Conservation (phyloP, 92 coral and sea anemone genomes). For the Palythoa grandis region DNA sequence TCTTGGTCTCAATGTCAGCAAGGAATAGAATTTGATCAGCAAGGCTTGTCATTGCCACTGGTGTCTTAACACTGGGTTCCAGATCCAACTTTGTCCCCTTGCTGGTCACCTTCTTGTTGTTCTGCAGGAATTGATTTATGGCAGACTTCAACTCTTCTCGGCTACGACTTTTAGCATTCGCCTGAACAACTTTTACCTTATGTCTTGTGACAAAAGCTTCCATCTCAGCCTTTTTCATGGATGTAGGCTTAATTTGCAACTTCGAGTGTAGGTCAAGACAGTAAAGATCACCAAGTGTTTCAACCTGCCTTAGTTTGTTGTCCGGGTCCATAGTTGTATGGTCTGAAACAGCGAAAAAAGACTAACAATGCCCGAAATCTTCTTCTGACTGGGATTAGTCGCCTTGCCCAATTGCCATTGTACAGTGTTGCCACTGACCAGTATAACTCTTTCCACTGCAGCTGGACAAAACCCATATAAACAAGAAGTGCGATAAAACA, state of each 20-base stretch:
- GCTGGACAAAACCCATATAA: conserved; percentile 29
- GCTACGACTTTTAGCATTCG: conserved; percentile 20
- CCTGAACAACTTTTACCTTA: conserved; percentile 21
- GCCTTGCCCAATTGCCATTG: background rate
- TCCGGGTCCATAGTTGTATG: background rate
- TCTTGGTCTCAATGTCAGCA: conserved; percentile 44
- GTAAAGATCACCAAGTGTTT: conserved; percentile 10
- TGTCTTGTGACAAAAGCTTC: conserved; percentile 62
- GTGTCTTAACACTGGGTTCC: conserved; percentile 42
- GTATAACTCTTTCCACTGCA: conserved; percentile 1
- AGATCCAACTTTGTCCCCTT: conserved; percentile 51
- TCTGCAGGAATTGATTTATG: conserved; percentile 52
- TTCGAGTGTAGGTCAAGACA: background rate
- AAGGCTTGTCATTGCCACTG: conserved; percentile 26
- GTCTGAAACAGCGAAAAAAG: too few species aligned
- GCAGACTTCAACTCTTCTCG: conserved; percentile 60
- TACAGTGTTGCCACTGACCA: background rate
- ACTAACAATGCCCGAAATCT: background rate
- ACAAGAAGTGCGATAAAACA: conserved; percentile 19
- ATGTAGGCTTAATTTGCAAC: conserved; percentile 33
- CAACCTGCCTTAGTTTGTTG: too few species aligned
- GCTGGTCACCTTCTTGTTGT: background rate
- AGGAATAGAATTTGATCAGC: too few species aligned
- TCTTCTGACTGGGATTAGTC: background rate
- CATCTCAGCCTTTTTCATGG: conserved; percentile 56